A percentile compares a stretch with the other conserved stretches of the same genome.
Evolutionary conservation across 2,113 vertebrate genomes (phyloP).

Genomic region (Gymnarchus niloticus): DNA sequence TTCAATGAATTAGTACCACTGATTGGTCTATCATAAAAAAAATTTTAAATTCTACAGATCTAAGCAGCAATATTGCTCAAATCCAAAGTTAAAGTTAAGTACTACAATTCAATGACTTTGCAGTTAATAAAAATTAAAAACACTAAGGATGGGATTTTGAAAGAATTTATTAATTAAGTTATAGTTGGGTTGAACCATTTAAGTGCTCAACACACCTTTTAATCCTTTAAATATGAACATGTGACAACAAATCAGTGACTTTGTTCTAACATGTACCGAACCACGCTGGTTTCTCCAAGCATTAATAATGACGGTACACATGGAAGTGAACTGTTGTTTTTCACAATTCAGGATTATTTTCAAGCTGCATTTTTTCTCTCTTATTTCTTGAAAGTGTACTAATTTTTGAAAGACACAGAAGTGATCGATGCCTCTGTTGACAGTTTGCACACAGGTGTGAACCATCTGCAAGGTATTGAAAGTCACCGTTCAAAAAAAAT

Average conservation of each 20-base stretch:
- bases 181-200: neutral
- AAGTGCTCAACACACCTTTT: neutral
- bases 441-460: neutral
- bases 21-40: neutral
- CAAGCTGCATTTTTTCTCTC: neutral
- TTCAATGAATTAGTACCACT: neutral
- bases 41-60: no score
- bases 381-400: neutral
- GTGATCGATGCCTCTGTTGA: neutral
- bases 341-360: neutral
- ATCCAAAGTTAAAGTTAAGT: neutral
- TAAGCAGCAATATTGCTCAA: neutral
- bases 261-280: neutral
- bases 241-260: neutral
- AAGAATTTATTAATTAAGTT: conserved; percentile 7
- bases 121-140: neutral
- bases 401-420: neutral
- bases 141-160: neutral
- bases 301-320: neutral
- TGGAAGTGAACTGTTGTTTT: neutral
- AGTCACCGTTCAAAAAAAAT: neutral
- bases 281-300: neutral
- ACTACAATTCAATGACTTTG: neutral
- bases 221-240: conserved; percentile 1
- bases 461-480: neutral